Evolutionary conservation across 1,140 invertebrate genomes (phyloP).

Genomic region (Bombus haemorrhoidalis): DNA sequence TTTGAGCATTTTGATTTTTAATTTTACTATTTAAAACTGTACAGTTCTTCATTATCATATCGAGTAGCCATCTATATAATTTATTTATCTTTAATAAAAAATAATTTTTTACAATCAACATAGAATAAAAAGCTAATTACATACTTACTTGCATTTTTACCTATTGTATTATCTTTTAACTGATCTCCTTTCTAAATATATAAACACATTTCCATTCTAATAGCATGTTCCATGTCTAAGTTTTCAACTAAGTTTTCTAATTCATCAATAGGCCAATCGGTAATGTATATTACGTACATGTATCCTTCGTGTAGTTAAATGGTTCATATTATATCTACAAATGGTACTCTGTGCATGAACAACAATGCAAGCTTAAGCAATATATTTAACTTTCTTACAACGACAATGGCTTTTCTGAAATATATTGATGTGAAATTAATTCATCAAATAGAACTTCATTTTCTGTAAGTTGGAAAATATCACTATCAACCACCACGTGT

Average conservation of each 20-base stretch:
- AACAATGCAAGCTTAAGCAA: conserved; percentile 40
- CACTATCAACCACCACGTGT: conserved; percentile 94
- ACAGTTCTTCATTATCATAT: conserved; percentile 77
- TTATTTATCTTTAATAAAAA: conserved; percentile 18
- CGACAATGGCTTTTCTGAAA: conserved; percentile 89
- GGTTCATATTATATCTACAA: conserved; percentile 17
- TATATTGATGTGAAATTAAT: conserved; percentile 88
- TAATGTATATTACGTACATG: background rate
- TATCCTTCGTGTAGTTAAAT: conserved; percentile 1
- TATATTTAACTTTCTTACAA: conserved; percentile 84
- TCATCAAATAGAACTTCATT: conserved; percentile 88
- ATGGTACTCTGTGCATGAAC: conserved; percentile 23
- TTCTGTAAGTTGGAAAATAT: conserved; percentile 89
- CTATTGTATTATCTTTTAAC: conserved; percentile 65
- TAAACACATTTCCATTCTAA: conserved; percentile 86
- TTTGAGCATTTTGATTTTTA: conserved; percentile 56
- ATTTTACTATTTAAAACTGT: conserved; percentile 70
- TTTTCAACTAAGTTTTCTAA: conserved; percentile 85
- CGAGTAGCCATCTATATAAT: conserved; percentile 74
- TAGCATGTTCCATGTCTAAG: conserved; percentile 85
- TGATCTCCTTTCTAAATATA: conserved; percentile 64
- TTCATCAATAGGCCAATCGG: conserved; percentile 87
- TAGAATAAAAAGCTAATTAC: conserved; percentile 12
- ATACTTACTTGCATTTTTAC: conserved; percentile 80
- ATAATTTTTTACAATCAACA: background rate